Evolutionary conservation across 2,888 invertebrate genomes (phyloP).

Genomic region (Seira musarum): DNA sequence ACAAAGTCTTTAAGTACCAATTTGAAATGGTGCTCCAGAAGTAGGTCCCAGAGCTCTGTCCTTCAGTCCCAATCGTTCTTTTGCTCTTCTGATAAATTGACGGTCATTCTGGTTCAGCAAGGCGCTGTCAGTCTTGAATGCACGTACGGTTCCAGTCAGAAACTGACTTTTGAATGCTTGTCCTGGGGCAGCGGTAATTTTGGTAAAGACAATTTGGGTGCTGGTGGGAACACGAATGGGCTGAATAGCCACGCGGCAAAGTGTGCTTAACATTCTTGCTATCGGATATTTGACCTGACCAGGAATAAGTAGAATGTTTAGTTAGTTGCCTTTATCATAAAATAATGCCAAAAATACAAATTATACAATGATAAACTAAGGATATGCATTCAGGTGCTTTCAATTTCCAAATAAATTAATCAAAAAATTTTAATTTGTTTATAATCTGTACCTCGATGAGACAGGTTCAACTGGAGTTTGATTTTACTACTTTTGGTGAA

Average conservation of each 20-base stretch:
- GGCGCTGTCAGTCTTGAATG: conserved; percentile 59
- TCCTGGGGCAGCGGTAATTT: conserved; percentile 41
- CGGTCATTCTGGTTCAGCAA: conserved; percentile 49
- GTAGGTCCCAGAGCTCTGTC: conserved; percentile 66
- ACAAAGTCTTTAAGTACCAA: conserved; percentile 61
- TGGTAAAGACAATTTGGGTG: conserved; percentile 26
- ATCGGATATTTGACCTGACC: background rate
- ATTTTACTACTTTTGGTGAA: no score
- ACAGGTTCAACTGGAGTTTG: no score
- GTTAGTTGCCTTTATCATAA: no score
- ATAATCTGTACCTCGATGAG: no score
- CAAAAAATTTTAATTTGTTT: no score
- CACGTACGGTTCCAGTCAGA: conserved; percentile 48
- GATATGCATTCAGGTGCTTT: no score
- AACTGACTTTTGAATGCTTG: conserved; percentile 54
- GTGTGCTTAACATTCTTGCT: conserved; percentile 57
- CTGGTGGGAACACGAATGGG: conserved; percentile 47
- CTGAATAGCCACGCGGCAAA: conserved; percentile 63
- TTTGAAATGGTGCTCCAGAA: conserved; percentile 64
- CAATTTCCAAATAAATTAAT: no score
- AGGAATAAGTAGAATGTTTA: no score
- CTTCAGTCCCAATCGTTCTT: conserved; percentile 62
- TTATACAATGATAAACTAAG: no score
- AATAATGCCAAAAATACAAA: no score
- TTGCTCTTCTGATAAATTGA: conserved; percentile 67